phyloP scores from a whole-genome alignment of 37 sponge, comb jelly and placozoan genomes.

The Bolinopsis microptera region DNA sequence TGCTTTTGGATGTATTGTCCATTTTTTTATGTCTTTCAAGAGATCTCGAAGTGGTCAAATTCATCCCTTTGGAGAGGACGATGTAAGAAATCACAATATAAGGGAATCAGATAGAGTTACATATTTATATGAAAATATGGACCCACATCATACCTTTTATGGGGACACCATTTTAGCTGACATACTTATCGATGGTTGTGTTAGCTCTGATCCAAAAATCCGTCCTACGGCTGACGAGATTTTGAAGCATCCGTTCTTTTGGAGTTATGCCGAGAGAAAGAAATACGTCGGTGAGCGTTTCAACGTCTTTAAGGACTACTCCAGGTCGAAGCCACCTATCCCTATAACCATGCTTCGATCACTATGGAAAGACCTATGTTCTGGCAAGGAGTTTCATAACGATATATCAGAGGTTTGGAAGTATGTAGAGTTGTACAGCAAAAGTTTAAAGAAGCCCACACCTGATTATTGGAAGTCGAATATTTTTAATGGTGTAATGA shows the following conservation, averaged over 20 bases:
- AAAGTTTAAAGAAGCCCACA: neutral
- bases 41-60: neutral
- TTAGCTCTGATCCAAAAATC: neutral
- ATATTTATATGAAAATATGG: neutral
- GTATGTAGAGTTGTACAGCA: neutral
- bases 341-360: neutral
- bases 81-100: neutral
- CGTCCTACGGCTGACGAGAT: neutral
- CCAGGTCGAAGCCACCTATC: neutral
- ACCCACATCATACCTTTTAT: neutral
- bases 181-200: neutral
- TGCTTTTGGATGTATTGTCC: neutral
- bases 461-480: neutral
- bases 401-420: neutral
- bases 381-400: neutral
- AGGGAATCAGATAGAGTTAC: neutral
- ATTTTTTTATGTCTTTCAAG: neutral
- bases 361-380: neutral
- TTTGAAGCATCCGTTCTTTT: neutral
- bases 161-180: neutral
- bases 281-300: neutral
- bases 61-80: neutral
- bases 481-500: neutral
- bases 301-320: neutral
- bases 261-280: neutral